phyloP scores from a whole-genome alignment of 35 echinoderm and acorn worm genomes.

The Heliocidaris erythrogramma region DNA sequence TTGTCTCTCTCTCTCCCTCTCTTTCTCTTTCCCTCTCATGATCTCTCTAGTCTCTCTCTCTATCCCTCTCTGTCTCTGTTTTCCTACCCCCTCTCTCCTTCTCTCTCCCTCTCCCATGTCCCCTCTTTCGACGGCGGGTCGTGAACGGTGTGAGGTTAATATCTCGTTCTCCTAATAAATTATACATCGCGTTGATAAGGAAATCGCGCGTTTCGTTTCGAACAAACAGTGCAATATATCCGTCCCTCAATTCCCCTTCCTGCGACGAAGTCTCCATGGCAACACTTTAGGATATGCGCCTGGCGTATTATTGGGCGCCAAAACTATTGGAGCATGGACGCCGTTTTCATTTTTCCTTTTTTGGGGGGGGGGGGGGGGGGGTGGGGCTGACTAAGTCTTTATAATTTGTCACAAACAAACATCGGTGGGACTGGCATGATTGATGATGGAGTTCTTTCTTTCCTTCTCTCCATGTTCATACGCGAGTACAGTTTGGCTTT shows the following conservation, averaged over 20 bases:
- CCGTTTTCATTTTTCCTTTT: background rate
- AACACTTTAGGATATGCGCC: background rate
- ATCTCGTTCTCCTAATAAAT: background rate
- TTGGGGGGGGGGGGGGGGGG: too few relatives aligned
- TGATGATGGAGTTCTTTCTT: background rate
- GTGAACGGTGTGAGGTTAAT: background rate
- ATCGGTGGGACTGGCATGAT: background rate
- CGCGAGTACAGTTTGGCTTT: too few relatives aligned
- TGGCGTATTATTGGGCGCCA: background rate
- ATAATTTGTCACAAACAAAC: background rate
- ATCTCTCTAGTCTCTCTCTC: background rate
- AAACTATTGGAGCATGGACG: background rate
- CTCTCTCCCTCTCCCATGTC: too few relatives aligned
- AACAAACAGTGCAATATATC: background rate
- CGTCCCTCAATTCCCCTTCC: background rate
- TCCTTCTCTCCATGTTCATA: too few relatives aligned
- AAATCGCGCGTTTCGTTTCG: background rate
- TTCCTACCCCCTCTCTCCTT: too few relatives aligned
- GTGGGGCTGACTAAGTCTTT: background rate
- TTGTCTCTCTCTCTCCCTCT: background rate
- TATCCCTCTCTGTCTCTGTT: too few relatives aligned
- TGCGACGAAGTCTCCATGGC: background rate
- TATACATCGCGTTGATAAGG: background rate
- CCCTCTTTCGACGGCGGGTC: too few relatives aligned
- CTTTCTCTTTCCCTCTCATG: background rate